phyloP scores from a whole-genome alignment of 2,888 invertebrate species.

The Calliopum simillimum region DNA sequence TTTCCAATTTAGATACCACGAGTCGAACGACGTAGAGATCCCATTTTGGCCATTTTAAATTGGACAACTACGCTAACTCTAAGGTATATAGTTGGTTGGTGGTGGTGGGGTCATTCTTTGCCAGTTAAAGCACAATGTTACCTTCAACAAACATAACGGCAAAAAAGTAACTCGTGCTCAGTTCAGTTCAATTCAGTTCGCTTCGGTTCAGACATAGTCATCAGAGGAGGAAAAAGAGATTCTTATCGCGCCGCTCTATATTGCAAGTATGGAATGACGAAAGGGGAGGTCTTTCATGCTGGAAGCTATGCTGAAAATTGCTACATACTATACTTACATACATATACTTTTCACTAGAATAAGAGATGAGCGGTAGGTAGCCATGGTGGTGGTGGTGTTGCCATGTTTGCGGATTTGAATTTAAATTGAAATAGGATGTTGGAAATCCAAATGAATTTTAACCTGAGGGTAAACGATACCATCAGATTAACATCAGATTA shows the following conservation, averaged over 20 bases:
- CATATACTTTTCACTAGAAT: too few species aligned
- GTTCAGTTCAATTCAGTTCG: too few species aligned
- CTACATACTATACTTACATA: too few species aligned
- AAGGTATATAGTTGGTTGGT: background rate
- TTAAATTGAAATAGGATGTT: slow-evolving; percentile 65
- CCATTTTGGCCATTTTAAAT: slow-evolving; percentile 46
- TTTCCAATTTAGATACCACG: slow-evolving; percentile 49
- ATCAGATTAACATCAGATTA: slow-evolving; percentile 63
- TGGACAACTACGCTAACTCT: slow-evolving; percentile 41
- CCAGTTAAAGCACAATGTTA: background rate
- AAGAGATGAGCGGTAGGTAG: too few species aligned
- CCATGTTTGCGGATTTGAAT: slow-evolving; percentile 63
- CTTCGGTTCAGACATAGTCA: background rate
- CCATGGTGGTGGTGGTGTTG: too few species aligned
- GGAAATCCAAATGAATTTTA: slow-evolving; percentile 64
- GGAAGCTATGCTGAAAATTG: too few species aligned
- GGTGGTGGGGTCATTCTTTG: background rate
- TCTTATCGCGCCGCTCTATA: slow-evolving; percentile 58
- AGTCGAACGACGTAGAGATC: slow-evolving; percentile 31
- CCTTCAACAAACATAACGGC: slow-evolving; percentile 12
- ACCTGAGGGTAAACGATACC: slow-evolving; percentile 60
- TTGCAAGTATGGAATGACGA: slow-evolving; percentile 41
- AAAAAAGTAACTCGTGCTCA: slow-evolving; percentile 18
- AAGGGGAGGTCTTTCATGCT: too few species aligned
- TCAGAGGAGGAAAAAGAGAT: slow-evolving; percentile 40